These are phyloP conservation scores for Menidia menidia DNA, from an alignment of 2,797 vertebrate species.

Conservation along the genomic window DNA sequence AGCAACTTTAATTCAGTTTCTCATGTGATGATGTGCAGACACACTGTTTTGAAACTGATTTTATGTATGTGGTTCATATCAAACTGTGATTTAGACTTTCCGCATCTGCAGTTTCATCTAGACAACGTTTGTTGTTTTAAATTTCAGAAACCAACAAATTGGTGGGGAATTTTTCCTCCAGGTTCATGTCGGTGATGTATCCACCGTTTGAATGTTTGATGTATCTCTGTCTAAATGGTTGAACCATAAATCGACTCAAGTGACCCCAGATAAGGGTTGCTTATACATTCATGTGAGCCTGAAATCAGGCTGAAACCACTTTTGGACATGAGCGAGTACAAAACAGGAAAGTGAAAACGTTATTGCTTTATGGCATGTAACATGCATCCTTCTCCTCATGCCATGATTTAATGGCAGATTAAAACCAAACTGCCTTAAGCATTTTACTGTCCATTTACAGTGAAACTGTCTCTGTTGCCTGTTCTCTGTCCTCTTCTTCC, in stretches of 20 bases:
- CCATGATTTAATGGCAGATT: constrained; percentile 63
- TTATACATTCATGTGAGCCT: constrained; percentile 39
- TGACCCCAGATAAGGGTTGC: constrained; percentile 44
- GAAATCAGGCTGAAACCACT: constrained; percentile 42
- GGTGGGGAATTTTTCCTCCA: constrained; percentile 34
- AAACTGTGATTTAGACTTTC: constrained; percentile 1
- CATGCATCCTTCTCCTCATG: constrained; percentile 19
- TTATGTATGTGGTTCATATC: constrained; percentile 9
- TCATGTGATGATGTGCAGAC: neutral
- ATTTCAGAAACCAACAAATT: constrained; percentile 10
- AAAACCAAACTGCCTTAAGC: constrained; percentile 42
- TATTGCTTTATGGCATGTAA: constrained; percentile 41
- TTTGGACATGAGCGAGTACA: constrained; percentile 40
- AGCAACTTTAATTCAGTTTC: neutral
- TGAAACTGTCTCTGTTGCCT: constrained; percentile 60
- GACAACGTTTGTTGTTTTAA: constrained; percentile 9
- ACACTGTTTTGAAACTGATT: neutral
- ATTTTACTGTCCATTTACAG: constrained; percentile 78
- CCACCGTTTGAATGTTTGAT: constrained; percentile 4
- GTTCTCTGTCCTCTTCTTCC: constrained; percentile 52
- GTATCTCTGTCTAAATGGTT: constrained; percentile 20
- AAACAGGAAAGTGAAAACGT: constrained; percentile 55
- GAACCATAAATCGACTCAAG: constrained; percentile 38
- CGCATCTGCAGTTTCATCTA: neutral
- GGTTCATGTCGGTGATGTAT: constrained; percentile 23